phyloP scores from a whole-genome alignment of 2,888 invertebrate genomes.

The Leucophenga montana region DNA sequence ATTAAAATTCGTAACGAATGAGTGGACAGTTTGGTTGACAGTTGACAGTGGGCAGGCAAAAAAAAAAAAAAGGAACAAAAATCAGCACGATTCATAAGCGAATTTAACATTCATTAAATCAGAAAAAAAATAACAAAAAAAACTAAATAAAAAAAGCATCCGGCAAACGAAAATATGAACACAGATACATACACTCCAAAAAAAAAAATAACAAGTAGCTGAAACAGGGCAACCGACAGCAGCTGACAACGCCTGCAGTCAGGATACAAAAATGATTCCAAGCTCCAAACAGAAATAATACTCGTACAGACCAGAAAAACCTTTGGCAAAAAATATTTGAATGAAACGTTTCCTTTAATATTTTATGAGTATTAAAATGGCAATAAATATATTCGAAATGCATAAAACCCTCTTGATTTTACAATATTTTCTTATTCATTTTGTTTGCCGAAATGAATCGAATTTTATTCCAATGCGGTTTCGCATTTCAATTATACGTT shows the following conservation, averaged over 20 bases:
- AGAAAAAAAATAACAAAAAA: slow-evolving; percentile 34
- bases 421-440: too few relatives aligned
- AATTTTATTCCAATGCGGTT: too few relatives aligned
- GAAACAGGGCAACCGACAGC: not conserved
- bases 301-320: too few relatives aligned
- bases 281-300: not conserved
- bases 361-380: too few relatives aligned
- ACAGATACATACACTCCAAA: not conserved
- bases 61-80: not conserved
- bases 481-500: too few relatives aligned
- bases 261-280: not conserved
- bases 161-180: too few relatives aligned
- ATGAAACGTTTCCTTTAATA: too few relatives aligned
- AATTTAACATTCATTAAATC: not conserved
- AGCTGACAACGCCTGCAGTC: slow-evolving; percentile 10
- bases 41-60: slow-evolving; percentile 25
- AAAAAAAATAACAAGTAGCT: slow-evolving; percentile 12
- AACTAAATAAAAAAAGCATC: slow-evolving; percentile 40
- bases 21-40: slow-evolving; percentile 16
- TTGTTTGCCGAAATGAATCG: too few relatives aligned
- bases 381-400: too few relatives aligned
- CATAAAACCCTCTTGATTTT: too few relatives aligned
- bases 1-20: slow-evolving; percentile 7
- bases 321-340: too few relatives aligned
- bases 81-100: not conserved